Evolutionary conservation across 2,797 vertebrate genomes (phyloP).

Genomic region (Morelia viridis): DNA sequence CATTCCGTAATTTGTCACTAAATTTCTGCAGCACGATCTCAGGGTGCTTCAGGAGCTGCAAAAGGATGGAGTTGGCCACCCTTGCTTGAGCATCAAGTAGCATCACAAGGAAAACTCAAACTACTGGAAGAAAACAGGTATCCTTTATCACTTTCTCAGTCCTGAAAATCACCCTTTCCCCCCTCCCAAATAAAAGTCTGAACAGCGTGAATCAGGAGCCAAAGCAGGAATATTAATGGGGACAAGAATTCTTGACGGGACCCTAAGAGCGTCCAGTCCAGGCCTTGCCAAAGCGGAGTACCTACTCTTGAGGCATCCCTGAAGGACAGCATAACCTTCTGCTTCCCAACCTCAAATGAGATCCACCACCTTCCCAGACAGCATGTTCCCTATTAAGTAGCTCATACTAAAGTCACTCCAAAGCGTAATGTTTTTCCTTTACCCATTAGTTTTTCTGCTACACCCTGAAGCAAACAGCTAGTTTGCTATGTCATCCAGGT

Average conservation of each 20-base stretch:
- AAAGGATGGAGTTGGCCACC: not conserved
- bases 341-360: not conserved
- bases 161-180: not conserved
- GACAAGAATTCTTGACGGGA: not conserved
- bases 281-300: not conserved
- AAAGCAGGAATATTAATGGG: not conserved
- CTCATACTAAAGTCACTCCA: not conserved
- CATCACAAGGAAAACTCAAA: not conserved
- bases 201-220: not conserved
- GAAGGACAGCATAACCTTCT: not conserved
- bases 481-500: not conserved
- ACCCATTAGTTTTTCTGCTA: not conserved
- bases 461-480: not conserved
- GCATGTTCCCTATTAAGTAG: not conserved
- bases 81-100: not conserved
- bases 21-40: not conserved
- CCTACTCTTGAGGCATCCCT: not conserved
- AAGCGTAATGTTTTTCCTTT: not conserved
- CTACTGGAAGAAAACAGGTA: not conserved
- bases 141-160: not conserved
- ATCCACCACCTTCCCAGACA: not conserved
- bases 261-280: not conserved
- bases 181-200: not conserved
- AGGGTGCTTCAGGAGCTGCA: not conserved
- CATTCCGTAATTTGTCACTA: not conserved